Conservation (phyloP, 2,888 invertebrate genomes). For the Dynastes maya region DNA sequence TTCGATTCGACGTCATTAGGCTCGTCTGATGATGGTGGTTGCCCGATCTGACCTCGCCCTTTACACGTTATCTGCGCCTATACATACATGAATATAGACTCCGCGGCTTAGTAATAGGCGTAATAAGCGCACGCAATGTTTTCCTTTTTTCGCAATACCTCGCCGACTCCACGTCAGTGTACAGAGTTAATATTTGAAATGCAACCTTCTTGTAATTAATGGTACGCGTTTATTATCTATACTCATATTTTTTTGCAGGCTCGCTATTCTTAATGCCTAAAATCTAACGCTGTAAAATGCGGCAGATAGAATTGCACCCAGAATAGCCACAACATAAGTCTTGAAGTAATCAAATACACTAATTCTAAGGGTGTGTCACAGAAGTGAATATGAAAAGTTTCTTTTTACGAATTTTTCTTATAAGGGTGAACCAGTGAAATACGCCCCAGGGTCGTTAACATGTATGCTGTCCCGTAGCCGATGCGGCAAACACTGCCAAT, state of each 20-base stretch:
- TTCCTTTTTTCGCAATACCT: constrained; percentile 12
- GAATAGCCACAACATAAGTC: too few species aligned
- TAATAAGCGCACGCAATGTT: constrained; percentile 30
- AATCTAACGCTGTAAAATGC: too few species aligned
- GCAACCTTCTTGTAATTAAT: constrained; percentile 24
- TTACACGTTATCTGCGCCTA: constrained; percentile 31
- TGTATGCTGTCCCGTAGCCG: too few species aligned
- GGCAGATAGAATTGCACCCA: too few species aligned
- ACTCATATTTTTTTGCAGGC: background rate
- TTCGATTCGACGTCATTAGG: constrained; percentile 33
- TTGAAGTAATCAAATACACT: too few species aligned
- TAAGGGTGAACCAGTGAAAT: too few species aligned
- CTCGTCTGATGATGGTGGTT: constrained; percentile 10
- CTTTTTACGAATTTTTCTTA: too few species aligned
- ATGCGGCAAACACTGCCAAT: too few species aligned
- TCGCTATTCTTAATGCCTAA: background rate
- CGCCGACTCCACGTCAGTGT: background rate
- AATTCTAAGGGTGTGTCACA: too few species aligned
- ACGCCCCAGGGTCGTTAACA: too few species aligned
- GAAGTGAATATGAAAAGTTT: too few species aligned
- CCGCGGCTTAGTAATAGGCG: constrained; percentile 13
- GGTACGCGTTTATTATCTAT: background rate
- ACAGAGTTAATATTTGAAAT: constrained; percentile 24
- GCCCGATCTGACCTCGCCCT: constrained; percentile 42
- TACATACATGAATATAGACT: background rate